Base-by-base conservation (phyloP, 2,888 invertebrate species). In the Drosophila infuscata region DNA sequence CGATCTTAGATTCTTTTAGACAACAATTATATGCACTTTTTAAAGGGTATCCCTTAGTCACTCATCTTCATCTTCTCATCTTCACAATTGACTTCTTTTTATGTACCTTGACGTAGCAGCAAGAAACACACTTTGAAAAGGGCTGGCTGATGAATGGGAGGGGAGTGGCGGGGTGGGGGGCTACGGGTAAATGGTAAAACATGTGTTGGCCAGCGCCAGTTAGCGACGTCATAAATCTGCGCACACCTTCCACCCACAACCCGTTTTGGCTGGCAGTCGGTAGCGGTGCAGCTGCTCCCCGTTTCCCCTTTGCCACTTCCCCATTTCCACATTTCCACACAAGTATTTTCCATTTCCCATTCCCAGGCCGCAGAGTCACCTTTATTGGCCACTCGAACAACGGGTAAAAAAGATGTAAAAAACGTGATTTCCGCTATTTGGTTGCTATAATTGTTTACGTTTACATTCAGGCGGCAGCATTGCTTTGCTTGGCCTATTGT, bases 381-480 rank as follows among this genome's bases (percentile, higher is more conserved):
- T 72, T 76, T 69, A 76, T 80, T 72, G 59, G 73, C 84, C 81
- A 76, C 64, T 78, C 72, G 76, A 69, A 77, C 74, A 74, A 77
- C 76, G 71, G 73, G 71, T 70, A 64, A 6, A 20, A 9, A 20
- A 29, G 20, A 25, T 69, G 73, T 74, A 69, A 80, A 82, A 89
- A 87, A 79, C 87, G 87, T 87, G 87, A 87, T 89, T 87, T 89
- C 89, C 87, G 87, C 81, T 82, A 74, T 76, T 81, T 71, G 73
- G 52, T 66, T 53, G 78, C 69, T 74, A 62, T 77, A 88, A 82
- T 81, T 89, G 82, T 82, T 82, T 72, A 57, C 76, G 81, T 75
- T 82, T 70, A 61, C 76, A 65, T 68, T 63, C 60, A 43, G 8
- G 29, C 17, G 7, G 17, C 8, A 35, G 32, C 20, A 29, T 49